phyloP scores from a whole-genome alignment of 2,797 vertebrate genomes.

The Arnoldichthys spilopterus region DNA sequence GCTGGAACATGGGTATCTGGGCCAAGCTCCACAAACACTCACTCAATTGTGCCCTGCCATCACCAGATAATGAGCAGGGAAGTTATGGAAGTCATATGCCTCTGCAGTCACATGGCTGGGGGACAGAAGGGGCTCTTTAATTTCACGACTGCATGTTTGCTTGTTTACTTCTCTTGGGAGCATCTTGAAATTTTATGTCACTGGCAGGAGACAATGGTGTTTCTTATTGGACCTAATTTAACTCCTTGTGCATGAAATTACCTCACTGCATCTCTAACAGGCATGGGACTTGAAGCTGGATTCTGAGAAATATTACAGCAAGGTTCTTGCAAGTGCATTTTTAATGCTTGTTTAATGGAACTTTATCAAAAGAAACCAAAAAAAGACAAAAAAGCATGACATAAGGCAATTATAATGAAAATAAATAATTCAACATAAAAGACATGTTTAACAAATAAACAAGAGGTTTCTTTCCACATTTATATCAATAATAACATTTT shows the following conservation, averaged over 20 bases:
- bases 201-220: conserved; percentile 38
- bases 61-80: conserved; percentile 56
- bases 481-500: neutral
- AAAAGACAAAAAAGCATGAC: neutral
- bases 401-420: neutral
- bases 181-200: conserved; percentile 49
- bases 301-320: neutral
- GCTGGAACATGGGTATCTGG: conserved; percentile 67
- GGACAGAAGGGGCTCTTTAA: conserved; percentile 53
- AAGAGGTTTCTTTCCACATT: neutral
- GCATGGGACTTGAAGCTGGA: conserved; percentile 7
- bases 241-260: conserved; percentile 41
- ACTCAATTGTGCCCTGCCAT: conserved; percentile 68
- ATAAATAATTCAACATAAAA: neutral
- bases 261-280: conserved; percentile 14
- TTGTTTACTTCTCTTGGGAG: conserved; percentile 60
- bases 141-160: conserved; percentile 56
- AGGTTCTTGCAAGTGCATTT: conserved; percentile 3
- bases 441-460: neutral
- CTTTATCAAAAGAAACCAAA: neutral
- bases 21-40: conserved; percentile 73
- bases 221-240: conserved; percentile 47
- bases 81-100: conserved; percentile 66
- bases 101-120: conserved; percentile 58
- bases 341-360: conserved; percentile 15